Percentiles rank a stretch among this genome's conserved stretches.
phyloP scores from a whole-genome alignment of 2,113 vertebrate species.

The Megalops atlanticus region DNA sequence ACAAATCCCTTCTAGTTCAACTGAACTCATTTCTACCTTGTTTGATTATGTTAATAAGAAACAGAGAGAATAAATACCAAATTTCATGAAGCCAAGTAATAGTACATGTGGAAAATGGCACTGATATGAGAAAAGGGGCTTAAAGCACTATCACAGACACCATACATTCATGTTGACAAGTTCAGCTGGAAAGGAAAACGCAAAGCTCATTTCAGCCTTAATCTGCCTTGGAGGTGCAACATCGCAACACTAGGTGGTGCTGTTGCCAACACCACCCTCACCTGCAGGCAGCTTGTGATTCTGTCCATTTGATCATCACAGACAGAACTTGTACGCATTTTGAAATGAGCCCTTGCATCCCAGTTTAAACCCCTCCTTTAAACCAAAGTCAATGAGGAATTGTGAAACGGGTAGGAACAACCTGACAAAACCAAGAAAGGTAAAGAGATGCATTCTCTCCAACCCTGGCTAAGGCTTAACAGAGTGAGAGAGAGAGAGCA shows the following conservation, averaged over 20 bases:
- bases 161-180: slow-evolving; percentile 1
- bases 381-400: slow-evolving; percentile 13
- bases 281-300: neutral
- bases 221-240: neutral
- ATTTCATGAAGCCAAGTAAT: neutral
- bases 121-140: neutral
- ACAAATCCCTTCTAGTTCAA: neutral
- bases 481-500: neutral
- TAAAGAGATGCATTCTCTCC: neutral
- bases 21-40: neutral
- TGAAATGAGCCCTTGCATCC: slow-evolving; percentile 2
- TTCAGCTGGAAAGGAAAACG: neutral
- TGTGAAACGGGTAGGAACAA: neutral
- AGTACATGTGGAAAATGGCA: neutral
- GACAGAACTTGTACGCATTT: neutral
- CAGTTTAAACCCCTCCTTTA: neutral
- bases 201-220: neutral
- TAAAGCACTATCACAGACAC: neutral
- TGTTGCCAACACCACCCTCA: neutral
- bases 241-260: neutral
- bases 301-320: neutral
- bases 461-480: slow-evolving; percentile 8
- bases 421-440: neutral
- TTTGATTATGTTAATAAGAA: neutral
- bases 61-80: neutral